phyloP scores from a whole-genome alignment of 1,140 invertebrate genomes.

The Bombus affinis region DNA sequence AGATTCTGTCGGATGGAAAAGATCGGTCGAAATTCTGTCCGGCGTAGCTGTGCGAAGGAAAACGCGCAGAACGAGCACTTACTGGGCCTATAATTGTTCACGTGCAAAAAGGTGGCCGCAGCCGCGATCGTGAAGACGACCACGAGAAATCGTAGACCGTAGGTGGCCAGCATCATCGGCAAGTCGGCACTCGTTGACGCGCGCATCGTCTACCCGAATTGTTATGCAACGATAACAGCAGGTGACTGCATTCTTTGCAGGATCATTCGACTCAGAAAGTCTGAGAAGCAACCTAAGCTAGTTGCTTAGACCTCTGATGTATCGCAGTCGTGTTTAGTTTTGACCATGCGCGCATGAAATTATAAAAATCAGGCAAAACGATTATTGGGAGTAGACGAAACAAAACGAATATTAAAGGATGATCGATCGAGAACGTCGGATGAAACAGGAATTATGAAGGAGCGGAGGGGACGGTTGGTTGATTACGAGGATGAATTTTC shows the following conservation, averaged over 20 bases:
- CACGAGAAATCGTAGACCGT: slow-evolving; percentile 71
- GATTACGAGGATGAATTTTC: neutral
- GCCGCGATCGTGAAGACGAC: slow-evolving; percentile 74
- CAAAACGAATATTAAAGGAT: rapidly evolving
- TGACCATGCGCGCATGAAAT: neutral
- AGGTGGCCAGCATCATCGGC: slow-evolving; percentile 67
- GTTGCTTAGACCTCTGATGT: slow-evolving; percentile 33
- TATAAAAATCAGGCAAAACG: too few species aligned
- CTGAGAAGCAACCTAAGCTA: slow-evolving; percentile 14
- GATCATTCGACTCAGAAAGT: neutral
- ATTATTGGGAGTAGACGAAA: neutral
- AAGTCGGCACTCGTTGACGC: slow-evolving; percentile 58
- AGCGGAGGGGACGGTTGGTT: rapidly evolving
- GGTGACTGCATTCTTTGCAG: slow-evolving; percentile 57
- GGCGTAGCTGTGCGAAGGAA: neutral
- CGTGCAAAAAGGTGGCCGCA: slow-evolving; percentile 78
- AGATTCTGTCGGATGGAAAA: too few species aligned
- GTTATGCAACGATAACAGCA: slow-evolving; percentile 66
- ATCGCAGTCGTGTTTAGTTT: neutral
- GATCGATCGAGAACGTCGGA: neutral
- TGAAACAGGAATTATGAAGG: neutral
- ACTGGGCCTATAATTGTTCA: slow-evolving; percentile 79
- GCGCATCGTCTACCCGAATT: slow-evolving; percentile 69
- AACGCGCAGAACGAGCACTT: slow-evolving; percentile 64
- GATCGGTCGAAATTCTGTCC: neutral